Base-by-base conservation (phyloP, 2,113 vertebrate species). In the Phylloscopus whistleri region DNA sequence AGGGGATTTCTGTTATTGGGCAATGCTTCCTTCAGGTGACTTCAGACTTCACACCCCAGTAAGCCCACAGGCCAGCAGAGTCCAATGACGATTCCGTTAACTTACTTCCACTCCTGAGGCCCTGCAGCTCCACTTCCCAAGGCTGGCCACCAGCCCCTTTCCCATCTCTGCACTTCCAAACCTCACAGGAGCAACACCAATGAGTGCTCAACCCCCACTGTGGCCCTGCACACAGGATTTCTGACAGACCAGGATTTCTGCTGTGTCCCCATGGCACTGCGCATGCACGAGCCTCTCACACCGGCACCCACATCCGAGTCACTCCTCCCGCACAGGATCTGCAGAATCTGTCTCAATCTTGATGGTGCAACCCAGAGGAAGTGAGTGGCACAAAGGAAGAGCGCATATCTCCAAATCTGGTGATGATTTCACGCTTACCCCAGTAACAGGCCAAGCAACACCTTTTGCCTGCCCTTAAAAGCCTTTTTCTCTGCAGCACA, bases 231-330 rank as follows among this genome's bases (percentile, higher is more conserved):
- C 9, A 13, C 43, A 37, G 49, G 63, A 49, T 37, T 63, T 62
- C 55, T 2, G 2, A 8, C 9, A 30, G 52, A 21, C 5, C 53
- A 2, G 51, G 51, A 41, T 49, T 66, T 83, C 62, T 1, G 3
- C 79, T 56, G 26, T 0, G 2, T 31, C 14, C 48, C 55, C 17
- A 16, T 0, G 1, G 30, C 62, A 28, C 76, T 2, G 5, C 0
- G 16, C 27, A 10, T 0, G 2, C 69, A n/a, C 0, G 5, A n/a
- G 22, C 30, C 26, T 56, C 43, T 49, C 27, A 11, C 0, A 2
- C 72, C 14, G 31, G 63, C 56, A 56, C 21, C 35, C 55, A 41
- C 41, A 69, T 70, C 72, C 1, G 8, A 49, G 63, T 49, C 48
- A 23, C 35, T 24, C 6, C 31, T 63, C 0, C 1, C 28, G 56